Base-by-base conservation (phyloP, 2,113 vertebrate genomes). In the Macquaria australasica region DNA sequence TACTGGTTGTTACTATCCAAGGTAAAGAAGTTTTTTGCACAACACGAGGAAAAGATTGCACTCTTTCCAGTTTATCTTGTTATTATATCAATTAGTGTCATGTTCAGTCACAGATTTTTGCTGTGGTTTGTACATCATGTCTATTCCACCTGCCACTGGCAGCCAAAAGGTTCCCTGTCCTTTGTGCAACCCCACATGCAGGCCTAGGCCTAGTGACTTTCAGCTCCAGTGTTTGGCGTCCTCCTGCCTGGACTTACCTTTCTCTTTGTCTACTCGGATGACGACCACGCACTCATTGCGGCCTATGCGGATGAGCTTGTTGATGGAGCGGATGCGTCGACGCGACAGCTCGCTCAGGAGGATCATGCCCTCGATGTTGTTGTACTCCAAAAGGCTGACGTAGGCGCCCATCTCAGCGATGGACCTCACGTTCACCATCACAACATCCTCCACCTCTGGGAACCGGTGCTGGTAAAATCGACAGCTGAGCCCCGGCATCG, bases 331-430 rank as follows among this genome's bases (percentile, higher is more conserved):
- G 69, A 99, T 99, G 3, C 98, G 98, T 34, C 98, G 96, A 39
- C 98, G 96, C 0, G 98, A 99, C 21, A 99, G 94, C 86, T 99
- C 98, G 8, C 98, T 99, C 55, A 99, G 97, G 39, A 99, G 97
- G 93, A 99, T 99, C 98, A 99, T 99, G 94, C 98, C 98, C 84
- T 99, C 98, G 0, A 99, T 99, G 91, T 98, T 99, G 96, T 99
- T 99, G 93, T 99, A 99, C 81, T 99, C 98, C 93, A 99, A 83
- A 23, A 99, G 95, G 96, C 98, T 99, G 94, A 99, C 98, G 0
- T 99, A 99, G 77, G 98, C 98, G 1, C 98, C 98, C 98, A 99
- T 99, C 93, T 99, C 98, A 0, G 98, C 98, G 86, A 99, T 99
- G 94, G 98, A 99, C 37, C 98, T 94, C 39, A 99, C 98, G 0